Percentiles rank a stretch among this genome's conserved stretches.
Evolutionary conservation across 2,888 invertebrate species (phyloP).

Genomic region (Drosophila heteroneura): DNA sequence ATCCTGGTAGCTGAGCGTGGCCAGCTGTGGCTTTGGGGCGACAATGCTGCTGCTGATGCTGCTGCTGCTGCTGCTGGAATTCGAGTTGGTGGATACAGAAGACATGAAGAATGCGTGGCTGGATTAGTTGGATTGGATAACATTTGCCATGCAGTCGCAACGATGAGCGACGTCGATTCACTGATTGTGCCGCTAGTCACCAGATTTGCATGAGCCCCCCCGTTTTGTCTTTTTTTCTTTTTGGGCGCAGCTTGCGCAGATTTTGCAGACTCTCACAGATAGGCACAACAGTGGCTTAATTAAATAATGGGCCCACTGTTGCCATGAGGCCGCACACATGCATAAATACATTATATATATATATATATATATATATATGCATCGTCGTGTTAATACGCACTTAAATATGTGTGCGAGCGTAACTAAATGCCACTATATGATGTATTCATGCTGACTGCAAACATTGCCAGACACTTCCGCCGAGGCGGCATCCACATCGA

Average conservation of each 20-base stretch:
- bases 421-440: slow-evolving; percentile 8
- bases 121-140: slow-evolving; percentile 20
- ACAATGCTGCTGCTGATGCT: slow-evolving; percentile 18
- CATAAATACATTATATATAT: background rate
- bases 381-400: background rate
- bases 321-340: slow-evolving; percentile 39
- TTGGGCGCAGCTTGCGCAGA: slow-evolving; percentile 53
- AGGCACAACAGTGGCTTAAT: slow-evolving; percentile 51
- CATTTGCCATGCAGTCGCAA: slow-evolving; percentile 42
- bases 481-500: slow-evolving; percentile 21
- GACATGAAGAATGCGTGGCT: slow-evolving; percentile 36
- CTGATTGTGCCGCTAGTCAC: slow-evolving; percentile 46
- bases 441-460: slow-evolving; percentile 1
- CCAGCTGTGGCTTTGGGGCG: slow-evolving; percentile 40
- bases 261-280: slow-evolving; percentile 49
- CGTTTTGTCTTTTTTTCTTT: slow-evolving; percentile 6
- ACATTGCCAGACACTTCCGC: slow-evolving; percentile 73
- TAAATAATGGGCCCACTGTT: slow-evolving; percentile 66
- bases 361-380: background rate
- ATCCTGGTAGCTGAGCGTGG: slow-evolving; percentile 71
- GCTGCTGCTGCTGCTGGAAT: slow-evolving; percentile 40
- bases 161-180: slow-evolving; percentile 59
- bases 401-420: slow-evolving; percentile 3
- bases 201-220: slow-evolving; percentile 45
- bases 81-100: slow-evolving; percentile 57